These are phyloP conservation scores for Romanogobio albipinnatus DNA, from an alignment of 2,113 vertebrate genomes.

Conservation along the genomic window DNA sequence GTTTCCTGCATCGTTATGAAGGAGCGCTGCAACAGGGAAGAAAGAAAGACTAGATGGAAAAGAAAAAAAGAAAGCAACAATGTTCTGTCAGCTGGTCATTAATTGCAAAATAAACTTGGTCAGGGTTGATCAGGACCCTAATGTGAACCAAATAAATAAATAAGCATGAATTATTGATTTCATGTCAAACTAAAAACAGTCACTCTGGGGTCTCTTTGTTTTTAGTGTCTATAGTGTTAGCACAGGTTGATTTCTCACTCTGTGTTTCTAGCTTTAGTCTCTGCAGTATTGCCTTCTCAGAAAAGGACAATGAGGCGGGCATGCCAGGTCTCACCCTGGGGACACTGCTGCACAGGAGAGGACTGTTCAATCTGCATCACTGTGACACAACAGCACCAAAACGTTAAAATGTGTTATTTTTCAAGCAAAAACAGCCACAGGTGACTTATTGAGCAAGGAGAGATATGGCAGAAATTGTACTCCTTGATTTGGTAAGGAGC, in stretches of 20 bases:
- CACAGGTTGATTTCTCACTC: background rate
- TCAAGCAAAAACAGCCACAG: background rate
- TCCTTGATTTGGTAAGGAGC: constrained; percentile 4
- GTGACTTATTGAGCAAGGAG: constrained; percentile 10
- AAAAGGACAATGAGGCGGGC: background rate
- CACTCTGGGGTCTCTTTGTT: too few relatives aligned
- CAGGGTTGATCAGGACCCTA: too few relatives aligned
- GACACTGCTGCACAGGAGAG: background rate
- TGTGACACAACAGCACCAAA: background rate
- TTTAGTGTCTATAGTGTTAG: background rate
- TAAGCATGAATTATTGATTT: background rate
- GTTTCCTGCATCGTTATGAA: too few relatives aligned
- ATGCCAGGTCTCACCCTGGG: background rate
- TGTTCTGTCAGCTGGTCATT: background rate
- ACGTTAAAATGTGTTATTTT: background rate
- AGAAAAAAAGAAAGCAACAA: background rate
- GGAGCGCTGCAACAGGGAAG: too few relatives aligned
- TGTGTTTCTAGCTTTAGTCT: background rate
- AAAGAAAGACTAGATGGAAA: background rate
- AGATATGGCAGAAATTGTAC: constrained; percentile 46
- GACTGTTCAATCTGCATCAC: background rate
- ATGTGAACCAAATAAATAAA: background rate
- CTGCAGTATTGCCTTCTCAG: background rate
- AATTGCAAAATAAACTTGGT: too few relatives aligned
- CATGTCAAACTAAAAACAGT: too few relatives aligned